Evolutionary conservation across 2,888 invertebrate genomes (phyloP).

Genomic region (Melanchra persicariae): DNA sequence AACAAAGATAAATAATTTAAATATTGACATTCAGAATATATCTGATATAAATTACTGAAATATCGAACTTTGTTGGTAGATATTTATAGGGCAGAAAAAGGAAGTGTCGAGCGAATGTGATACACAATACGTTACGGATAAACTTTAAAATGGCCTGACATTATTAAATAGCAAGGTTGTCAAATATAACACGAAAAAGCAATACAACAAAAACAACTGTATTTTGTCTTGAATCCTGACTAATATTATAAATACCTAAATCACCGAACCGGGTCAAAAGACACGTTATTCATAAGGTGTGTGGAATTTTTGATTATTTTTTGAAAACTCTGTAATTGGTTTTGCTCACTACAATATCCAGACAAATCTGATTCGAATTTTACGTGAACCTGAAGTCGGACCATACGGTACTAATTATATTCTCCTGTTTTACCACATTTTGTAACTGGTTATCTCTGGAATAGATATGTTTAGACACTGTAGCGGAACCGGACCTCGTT

Average conservation of each 20-base stretch:
- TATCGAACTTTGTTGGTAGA: slow-evolving; percentile 21
- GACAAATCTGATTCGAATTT: too few species aligned
- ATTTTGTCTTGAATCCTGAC: too few species aligned
- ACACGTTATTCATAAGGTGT: too few species aligned
- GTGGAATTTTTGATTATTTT: too few species aligned
- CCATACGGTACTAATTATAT: neutral
- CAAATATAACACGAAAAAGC: neutral
- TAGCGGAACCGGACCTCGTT: neutral
- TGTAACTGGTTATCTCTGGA: neutral
- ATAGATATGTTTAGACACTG: too few species aligned
- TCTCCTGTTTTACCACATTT: neutral
- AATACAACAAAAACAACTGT: too few species aligned
- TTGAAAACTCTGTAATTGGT: too few species aligned
- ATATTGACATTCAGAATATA: slow-evolving; percentile 36
- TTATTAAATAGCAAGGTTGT: neutral
- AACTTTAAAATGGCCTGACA: neutral
- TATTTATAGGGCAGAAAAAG: neutral
- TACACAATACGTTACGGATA: neutral
- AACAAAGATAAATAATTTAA: slow-evolving; percentile 23
- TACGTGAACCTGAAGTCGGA: too few species aligned
- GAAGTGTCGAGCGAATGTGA: slow-evolving; percentile 33
- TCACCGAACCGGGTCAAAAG: too few species aligned
- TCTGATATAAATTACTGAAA: slow-evolving; percentile 34
- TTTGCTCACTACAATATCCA: too few species aligned
- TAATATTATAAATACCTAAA: too few species aligned